Base-by-base conservation (phyloP, 2,888 invertebrate species). In the Syrista parreyssii region DNA sequence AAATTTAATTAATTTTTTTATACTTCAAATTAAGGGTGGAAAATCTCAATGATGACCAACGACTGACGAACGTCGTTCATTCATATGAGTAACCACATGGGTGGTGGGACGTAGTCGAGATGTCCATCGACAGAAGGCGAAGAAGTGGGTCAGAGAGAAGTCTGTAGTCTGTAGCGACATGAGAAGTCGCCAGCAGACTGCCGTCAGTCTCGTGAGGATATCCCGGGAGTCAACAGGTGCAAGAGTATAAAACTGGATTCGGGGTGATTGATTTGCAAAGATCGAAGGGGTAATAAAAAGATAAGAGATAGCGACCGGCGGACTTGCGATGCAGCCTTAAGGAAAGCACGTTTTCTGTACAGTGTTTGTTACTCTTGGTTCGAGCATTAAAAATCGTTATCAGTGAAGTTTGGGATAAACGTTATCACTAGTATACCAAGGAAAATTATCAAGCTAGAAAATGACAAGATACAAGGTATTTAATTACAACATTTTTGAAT, bases 191-290 rank as follows among this genome's bases (percentile, higher is more conserved):
- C 86, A 86, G 84, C 84, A 83, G 86, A 85, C 83, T 85, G 84
- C 86, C 87, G 90, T 91, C 91, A 91, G 91, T 91, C 91, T 90
- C 85, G 87, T 87, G 83, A 90, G 87, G 89, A 88, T 90, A 89
- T 89, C 87, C 90, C 89, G 88, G 89, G 89, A 89, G 91, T 90
- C 87, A 91, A 90, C 91, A 91, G 90, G 91, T 91, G 90, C 85
- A 79, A 15, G 32, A 31, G 32, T 71, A 33, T 33, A 33, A 71
- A 32, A 4, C 23, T 30, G 12, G 71, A 31, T 71, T 55, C 9
- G 9, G 55, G 55, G 23, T 55, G 55, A 55, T 23, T 23, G 55
- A 55, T 55, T 55, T 55, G 55, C 23, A 55, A 23, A 9, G 6
- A 55, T 55, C 55, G 9, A 55, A 55, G 55, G 23, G 55, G 23